phyloP scores from a whole-genome alignment of 2,888 invertebrate species.

The Coleophora flavipennella region DNA sequence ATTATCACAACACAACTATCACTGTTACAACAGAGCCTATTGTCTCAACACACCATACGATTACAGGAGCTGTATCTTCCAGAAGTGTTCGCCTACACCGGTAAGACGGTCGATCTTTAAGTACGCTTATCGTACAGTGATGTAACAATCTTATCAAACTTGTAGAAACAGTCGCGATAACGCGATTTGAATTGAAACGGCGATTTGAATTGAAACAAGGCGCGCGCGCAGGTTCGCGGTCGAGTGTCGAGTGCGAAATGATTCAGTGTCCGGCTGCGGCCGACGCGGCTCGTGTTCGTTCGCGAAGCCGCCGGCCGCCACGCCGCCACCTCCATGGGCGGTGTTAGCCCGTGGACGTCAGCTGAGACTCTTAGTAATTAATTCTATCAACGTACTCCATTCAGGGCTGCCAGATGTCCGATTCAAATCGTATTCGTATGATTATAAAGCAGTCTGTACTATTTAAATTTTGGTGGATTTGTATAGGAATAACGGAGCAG shows the following conservation, averaged over 20 bases:
- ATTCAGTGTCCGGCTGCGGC: conserved; percentile 23
- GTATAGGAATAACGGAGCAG: too few relatives aligned
- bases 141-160: conserved; percentile 67
- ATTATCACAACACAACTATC: conserved; percentile 33
- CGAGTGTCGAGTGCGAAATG: conserved; percentile 50
- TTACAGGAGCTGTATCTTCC: conserved; percentile 28
- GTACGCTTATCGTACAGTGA: conserved; percentile 57
- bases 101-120: conserved; percentile 43
- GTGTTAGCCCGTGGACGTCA: conserved; percentile 1
- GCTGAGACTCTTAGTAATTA: conserved; percentile 29
- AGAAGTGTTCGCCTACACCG: conserved; percentile 27
- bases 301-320: too few relatives aligned
- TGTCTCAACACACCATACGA: conserved; percentile 35
- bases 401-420: too few relatives aligned
- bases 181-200: too few relatives aligned
- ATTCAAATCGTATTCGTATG: too few relatives aligned
- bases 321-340: too few relatives aligned
- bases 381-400: conserved; percentile 47
- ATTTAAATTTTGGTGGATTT: too few relatives aligned
- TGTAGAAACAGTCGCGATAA: conserved; percentile 53
- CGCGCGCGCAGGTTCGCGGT: conserved; percentile 52
- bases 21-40: conserved; percentile 30
- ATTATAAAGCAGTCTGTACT: too few relatives aligned
- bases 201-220: conserved; percentile 37
- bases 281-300: background rate